Evolutionary conservation across 2,888 invertebrate species (phyloP).

Genomic region (Dioctria linearis): DNA sequence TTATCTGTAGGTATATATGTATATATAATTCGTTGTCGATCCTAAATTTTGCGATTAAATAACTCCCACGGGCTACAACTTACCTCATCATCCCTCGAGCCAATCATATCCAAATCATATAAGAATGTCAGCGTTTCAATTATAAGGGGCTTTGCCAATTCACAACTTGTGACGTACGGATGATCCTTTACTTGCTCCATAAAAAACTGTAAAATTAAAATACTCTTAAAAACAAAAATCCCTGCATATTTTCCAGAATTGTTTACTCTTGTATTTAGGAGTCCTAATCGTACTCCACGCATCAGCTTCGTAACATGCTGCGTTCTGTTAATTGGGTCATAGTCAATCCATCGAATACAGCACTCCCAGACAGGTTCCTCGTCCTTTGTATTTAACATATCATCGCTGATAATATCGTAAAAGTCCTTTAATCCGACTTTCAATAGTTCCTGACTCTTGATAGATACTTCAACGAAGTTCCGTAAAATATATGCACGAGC

Average conservation of each 20-base stretch:
- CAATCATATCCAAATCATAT: conserved; percentile 91
- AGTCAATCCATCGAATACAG: conserved; percentile 89
- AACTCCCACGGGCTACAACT: background rate
- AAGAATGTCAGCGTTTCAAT: conserved; percentile 93
- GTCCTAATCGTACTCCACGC: conserved; percentile 84
- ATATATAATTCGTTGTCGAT: background rate
- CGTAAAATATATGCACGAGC: conserved; percentile 82
- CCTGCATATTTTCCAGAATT: background rate
- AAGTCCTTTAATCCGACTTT: conserved; percentile 82
- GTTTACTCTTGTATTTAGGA: conserved; percentile 83
- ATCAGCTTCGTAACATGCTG: conserved; percentile 83
- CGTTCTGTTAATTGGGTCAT: conserved; percentile 81
- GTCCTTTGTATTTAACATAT: conserved; percentile 88
- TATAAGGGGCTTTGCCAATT: conserved; percentile 88
- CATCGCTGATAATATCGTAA: conserved; percentile 83
- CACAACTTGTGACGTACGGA: conserved; percentile 86
- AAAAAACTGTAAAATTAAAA: conserved; percentile 79
- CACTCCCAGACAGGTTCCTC: conserved; percentile 92
- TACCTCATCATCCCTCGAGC: conserved; percentile 84
- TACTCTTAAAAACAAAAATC: background rate
- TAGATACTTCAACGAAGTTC: conserved; percentile 82
- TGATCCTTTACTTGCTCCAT: conserved; percentile 92
- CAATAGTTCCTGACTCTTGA: conserved; percentile 82
- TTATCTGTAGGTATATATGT: conserved; percentile 65
- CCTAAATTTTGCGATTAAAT: conserved; percentile 54